These are phyloP conservation scores for Antechinus stuartii DNA, from an alignment of 2,113 vertebrate genomes.

Conservation along the genomic window DNA sequence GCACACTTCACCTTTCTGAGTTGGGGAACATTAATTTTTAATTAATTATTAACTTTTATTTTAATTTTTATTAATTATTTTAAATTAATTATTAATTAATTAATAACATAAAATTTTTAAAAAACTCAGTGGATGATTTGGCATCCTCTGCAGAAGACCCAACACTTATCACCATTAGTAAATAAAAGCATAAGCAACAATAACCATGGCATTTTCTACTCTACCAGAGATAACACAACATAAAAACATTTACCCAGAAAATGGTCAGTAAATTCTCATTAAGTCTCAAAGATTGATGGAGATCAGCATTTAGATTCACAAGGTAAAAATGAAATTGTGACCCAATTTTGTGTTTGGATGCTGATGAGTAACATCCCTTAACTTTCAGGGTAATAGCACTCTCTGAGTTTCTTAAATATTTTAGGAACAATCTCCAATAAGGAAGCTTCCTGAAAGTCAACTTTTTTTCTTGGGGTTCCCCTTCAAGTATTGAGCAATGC, in stretches of 20 bases:
- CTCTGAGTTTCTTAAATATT: not conserved
- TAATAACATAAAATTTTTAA: not conserved
- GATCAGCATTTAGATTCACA: not conserved
- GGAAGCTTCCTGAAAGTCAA: slow-evolving; percentile 43
- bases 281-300: not conserved
- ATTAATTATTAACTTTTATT: no score
- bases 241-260: slow-evolving; percentile 26
- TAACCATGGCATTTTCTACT: slow-evolving; percentile 25
- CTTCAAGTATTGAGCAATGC: slow-evolving; percentile 34
- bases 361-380: not conserved
- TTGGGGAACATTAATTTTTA: not conserved
- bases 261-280: slow-evolving; percentile 12
- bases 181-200: slow-evolving; percentile 1
- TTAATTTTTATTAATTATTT: no score
- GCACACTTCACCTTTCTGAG: not conserved
- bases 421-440: slow-evolving; percentile 30
- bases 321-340: slow-evolving; percentile 44
- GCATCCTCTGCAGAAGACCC: not conserved
- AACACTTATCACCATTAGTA: not conserved
- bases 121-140: not conserved
- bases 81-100: no score
- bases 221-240: not conserved
- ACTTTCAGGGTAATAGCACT: slow-evolving; percentile 2
- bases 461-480: not conserved
- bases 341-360: slow-evolving; percentile 16